Evolutionary conservation across 2,888 invertebrate species (phyloP), one percentile per base, ranked within the genome.

Genomic region (Drosophila multiciliata): DNA sequence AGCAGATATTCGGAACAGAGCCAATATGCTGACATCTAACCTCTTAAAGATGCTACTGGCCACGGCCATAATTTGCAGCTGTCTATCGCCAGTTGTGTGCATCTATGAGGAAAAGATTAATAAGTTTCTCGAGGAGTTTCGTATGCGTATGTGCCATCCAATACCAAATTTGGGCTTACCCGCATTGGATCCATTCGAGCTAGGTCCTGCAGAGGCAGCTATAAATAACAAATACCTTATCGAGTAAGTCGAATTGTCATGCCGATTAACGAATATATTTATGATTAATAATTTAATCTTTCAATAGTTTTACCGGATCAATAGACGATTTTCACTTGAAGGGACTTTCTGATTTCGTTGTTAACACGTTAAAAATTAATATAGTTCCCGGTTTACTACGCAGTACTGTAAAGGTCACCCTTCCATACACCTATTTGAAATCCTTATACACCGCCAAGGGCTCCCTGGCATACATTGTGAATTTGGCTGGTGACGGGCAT

Each of bases 131-230:
- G 77, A 92, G n/a, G 87, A 90, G 62, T 81, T 92, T 26, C 80
- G 89, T 0, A 48, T 59, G 58, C 87, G 93, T 3, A 92, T 92
- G 92, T 92, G 92, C 23, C 91, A 92, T 69, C 90, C 92, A 1
- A 85, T 92, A 60, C 89, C 89, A 0, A 82, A 85, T 62, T 77
- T 87, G 54, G 90, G 90, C 0, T 59, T 92, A 7, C 92, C 92
- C 12, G 89, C 92, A 0, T 54, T 92, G 52, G 92, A 92, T 86
- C 92, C 92, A 1, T 70, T 92, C 9, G 12, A 80, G 65, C 38
- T 90, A 36, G 61, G 73, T 23, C 82, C 88, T 55, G 61, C 68
- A 12, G 73, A 81, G 35, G 50, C 52, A 6, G 69, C 80, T 20
- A 42, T 83, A 15, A 71, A 91, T 70, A 91, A 88, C 42, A 78